phyloP scores from a whole-genome alignment of 2,888 invertebrate species.

The Tenthredo livida region DNA sequence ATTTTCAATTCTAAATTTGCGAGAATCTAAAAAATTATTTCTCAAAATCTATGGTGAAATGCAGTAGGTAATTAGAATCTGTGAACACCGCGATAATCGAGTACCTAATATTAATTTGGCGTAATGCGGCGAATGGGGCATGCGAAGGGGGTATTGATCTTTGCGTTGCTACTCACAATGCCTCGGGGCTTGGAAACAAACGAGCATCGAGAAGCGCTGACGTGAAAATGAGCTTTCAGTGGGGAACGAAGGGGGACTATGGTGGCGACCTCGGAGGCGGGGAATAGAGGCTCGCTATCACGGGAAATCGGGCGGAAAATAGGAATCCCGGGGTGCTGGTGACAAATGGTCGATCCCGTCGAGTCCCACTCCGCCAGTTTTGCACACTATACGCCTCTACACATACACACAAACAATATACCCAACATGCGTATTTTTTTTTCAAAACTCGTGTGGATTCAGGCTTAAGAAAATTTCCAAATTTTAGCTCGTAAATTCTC shows the following conservation, averaged over 20 bases:
- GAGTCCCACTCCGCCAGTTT: slow-evolving; percentile 49
- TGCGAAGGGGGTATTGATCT: slow-evolving; percentile 40
- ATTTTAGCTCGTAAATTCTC: background rate
- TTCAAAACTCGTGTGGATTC: background rate
- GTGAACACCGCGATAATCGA: background rate
- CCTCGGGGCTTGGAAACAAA: slow-evolving; percentile 44
- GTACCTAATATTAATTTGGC: slow-evolving; percentile 14
- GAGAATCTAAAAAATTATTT: background rate
- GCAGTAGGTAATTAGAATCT: background rate
- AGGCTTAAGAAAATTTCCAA: background rate
- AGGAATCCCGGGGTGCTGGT: slow-evolving; percentile 76
- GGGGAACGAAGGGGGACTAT: slow-evolving; percentile 33
- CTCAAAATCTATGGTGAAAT: background rate
- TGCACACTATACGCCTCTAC: background rate
- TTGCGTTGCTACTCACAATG: slow-evolving; percentile 32
- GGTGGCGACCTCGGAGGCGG: slow-evolving; percentile 50
- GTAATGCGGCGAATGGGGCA: slow-evolving; percentile 13
- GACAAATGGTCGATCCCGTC: slow-evolving; percentile 75
- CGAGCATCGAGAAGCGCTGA: slow-evolving; percentile 59
- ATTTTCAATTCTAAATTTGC: background rate
- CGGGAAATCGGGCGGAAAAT: slow-evolving; percentile 77
- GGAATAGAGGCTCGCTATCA: slow-evolving; percentile 68
- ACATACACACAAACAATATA: background rate
- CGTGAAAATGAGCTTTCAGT: slow-evolving; percentile 67
- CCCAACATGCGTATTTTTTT: background rate